Evolutionary conservation across 2,888 invertebrate genomes (phyloP).

Genomic region (Dynastes hyllus): DNA sequence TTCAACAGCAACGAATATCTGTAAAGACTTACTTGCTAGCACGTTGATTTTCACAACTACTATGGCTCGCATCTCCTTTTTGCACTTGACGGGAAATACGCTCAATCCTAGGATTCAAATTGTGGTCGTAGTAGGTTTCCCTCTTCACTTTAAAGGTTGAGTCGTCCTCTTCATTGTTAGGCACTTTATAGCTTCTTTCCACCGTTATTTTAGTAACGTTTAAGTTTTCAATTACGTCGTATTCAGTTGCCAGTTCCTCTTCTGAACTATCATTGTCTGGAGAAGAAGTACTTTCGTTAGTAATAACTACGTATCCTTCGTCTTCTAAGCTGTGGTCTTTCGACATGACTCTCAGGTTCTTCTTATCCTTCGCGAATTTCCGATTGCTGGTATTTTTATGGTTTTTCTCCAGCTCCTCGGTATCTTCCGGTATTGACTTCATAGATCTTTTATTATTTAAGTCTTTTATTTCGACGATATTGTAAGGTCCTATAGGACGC

Average conservation of each 20-base stretch:
- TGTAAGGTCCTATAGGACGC: background rate
- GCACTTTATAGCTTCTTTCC: constrained; percentile 35
- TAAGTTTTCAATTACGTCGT: constrained; percentile 36
- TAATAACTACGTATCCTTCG: constrained; percentile 30
- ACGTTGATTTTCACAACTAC: background rate
- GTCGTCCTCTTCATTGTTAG: constrained; percentile 28
- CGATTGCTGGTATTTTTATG: background rate
- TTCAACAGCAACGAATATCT: no score
- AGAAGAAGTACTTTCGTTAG: background rate
- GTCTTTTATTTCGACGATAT: background rate
- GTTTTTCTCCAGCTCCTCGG: background rate
- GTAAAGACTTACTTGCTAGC: constrained; percentile 13
- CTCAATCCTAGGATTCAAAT: constrained; percentile 49
- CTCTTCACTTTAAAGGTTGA: constrained; percentile 38
- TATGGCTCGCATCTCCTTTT: background rate
- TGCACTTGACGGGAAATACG: constrained; percentile 30
- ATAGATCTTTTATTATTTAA: background rate
- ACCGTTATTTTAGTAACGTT: constrained; percentile 45
- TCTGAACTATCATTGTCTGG: constrained; percentile 18
- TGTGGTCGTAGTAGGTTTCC: constrained; percentile 48
- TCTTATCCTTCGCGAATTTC: constrained; percentile 3
- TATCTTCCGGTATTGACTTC: background rate
- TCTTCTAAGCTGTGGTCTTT: constrained; percentile 33
- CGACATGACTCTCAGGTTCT: constrained; percentile 13
- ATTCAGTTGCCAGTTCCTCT: constrained; percentile 35